These are phyloP conservation scores for Callosobruchus maculatus DNA, from an alignment of 2,888 invertebrate genomes.

Conservation along the genomic window DNA sequence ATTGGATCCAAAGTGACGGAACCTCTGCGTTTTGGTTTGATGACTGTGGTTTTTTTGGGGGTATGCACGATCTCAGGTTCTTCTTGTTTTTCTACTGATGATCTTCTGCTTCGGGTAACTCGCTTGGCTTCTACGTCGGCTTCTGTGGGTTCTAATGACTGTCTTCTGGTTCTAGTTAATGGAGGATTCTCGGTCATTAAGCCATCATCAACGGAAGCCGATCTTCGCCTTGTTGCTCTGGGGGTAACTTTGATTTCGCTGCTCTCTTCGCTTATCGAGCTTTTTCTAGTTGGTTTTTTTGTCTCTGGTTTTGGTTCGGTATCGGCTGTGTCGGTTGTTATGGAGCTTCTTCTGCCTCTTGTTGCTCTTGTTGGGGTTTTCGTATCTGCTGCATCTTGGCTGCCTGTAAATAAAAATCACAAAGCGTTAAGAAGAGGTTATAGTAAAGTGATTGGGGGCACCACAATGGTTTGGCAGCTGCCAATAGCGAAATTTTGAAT, in stretches of 20 bases:
- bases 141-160: constrained; percentile 10
- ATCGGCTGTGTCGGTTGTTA: constrained; percentile 11
- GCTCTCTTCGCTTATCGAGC: constrained; percentile 7
- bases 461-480: background rate
- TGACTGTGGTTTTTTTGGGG: constrained; percentile 11
- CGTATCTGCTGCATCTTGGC: background rate
- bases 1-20: constrained; percentile 17
- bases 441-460: too few species aligned
- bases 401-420: background rate
- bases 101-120: constrained; percentile 16
- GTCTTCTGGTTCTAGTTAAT: constrained; percentile 14
- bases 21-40: constrained; percentile 14
- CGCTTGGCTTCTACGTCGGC: constrained; percentile 11
- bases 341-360: constrained; percentile 6
- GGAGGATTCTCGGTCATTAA: constrained; percentile 14
- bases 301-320: constrained; percentile 12
- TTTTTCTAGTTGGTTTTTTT: constrained; percentile 6
- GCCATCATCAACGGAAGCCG: constrained; percentile 13
- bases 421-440: too few species aligned
- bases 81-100: constrained; percentile 19
- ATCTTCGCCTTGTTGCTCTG: constrained; percentile 6
- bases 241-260: constrained; percentile 9
- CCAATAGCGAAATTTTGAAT: too few species aligned
- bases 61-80: constrained; percentile 9
- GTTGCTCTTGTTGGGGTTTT: background rate